Evolutionary conservation across 2,797 vertebrate species (phyloP), one percentile per base, ranked within the genome.

Genomic region (Luscinia luscinia): DNA sequence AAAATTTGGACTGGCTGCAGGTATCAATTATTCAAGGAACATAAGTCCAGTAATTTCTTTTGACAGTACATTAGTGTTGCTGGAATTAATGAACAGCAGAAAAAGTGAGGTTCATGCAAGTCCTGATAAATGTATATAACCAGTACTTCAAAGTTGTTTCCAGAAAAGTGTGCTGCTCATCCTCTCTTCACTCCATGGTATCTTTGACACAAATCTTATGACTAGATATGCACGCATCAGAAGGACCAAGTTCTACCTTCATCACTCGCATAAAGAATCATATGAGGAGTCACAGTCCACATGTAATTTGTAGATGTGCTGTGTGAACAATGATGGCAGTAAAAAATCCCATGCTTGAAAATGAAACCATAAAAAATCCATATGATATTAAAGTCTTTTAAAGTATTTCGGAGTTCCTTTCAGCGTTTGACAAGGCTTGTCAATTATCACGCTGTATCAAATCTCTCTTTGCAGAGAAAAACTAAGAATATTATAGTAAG

Each of bases 251-350:
- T 20, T 43, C 20, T 38, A 20, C 16, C 17, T n/a, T 14, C 9
- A 77, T 77, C 84, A 22, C 4, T 72, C 30, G 43, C 3, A 14
- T 13, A 32, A 74, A 70, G 26, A 58, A 72, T 69, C 23, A 28
- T 19, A 49, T 27, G 23, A 64, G 14, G 3, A 3, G 7, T 41
- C 55, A 92, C 20, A 58, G 24, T 32, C 5, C 0, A 0, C 4
- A 26, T 2, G 0, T 12, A 59, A 36, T 57, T 89, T 64, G 81
- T 54, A 72, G 28, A 12, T 68, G 26, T 28, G 11, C 6, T 64
- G 2, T 8, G 2, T 69, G 21, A 80, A 62, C 11, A 41, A n/a
- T 7, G 6, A 34, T 6, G 73, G 11, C 2, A 1, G 11, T 49
- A 55, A 63, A 73, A 93, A 51, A 15, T 1, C 0, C 0, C 14